These are phyloP conservation scores for Proteles cristata DNA, from an alignment of 2,113 vertebrate species.

Conservation along the genomic window DNA sequence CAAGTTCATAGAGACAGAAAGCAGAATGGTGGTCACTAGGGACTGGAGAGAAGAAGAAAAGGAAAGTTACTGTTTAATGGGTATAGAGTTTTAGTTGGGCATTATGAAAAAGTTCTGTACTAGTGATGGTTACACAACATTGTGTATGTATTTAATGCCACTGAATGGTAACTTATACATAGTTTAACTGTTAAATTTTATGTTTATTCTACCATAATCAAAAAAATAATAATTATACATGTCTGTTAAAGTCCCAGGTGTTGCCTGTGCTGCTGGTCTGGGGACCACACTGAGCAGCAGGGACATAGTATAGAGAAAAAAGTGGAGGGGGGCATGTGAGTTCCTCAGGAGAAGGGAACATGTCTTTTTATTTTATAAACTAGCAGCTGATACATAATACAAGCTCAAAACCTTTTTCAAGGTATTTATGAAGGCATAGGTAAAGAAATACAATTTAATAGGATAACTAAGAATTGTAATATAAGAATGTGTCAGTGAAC, in stretches of 20 bases:
- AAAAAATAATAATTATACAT: neutral
- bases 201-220: neutral
- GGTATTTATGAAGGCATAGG: neutral
- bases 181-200: neutral
- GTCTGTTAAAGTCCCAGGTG: neutral
- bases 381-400: neutral
- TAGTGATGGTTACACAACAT: neutral
- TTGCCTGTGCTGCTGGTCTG: neutral
- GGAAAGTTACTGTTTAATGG: neutral
- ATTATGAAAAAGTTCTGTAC: neutral
- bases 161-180: neutral
- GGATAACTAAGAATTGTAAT: neutral
- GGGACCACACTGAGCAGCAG: neutral
- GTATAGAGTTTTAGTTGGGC: neutral
- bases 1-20: neutral
- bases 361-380: conserved; percentile 17
- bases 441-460: neutral
- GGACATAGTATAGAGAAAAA: neutral
- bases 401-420: conserved; percentile 2
- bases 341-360: neutral
- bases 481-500: neutral
- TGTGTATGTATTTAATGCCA: neutral
- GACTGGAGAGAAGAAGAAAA: neutral
- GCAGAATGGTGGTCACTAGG: neutral
- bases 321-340: neutral